These are phyloP conservation scores for Leucophenga varia DNA, from an alignment of 1,140 invertebrate genomes.

Conservation along the genomic window DNA sequence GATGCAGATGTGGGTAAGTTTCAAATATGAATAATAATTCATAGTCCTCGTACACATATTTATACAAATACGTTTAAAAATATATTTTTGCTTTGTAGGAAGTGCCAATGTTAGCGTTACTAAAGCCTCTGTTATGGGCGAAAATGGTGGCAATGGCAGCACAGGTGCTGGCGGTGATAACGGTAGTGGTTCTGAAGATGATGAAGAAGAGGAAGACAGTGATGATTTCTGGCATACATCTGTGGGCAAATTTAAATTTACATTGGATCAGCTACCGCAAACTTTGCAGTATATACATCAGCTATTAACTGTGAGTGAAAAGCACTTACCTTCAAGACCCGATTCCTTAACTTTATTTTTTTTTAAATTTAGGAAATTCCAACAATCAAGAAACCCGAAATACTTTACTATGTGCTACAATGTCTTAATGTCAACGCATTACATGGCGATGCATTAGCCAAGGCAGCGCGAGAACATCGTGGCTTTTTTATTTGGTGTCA, in stretches of 20 bases:
- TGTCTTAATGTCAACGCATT: conserved; percentile 90
- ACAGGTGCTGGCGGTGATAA: conserved; percentile 53
- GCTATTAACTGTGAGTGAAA: conserved; percentile 72
- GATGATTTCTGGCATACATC: conserved; percentile 89
- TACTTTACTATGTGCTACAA: conserved; percentile 89
- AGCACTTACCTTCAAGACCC: not conserved
- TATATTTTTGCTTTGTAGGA: conserved; percentile 11
- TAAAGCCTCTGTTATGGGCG: conserved; percentile 60
- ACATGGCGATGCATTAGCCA: conserved; percentile 89
- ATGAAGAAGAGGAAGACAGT: conserved; percentile 69
- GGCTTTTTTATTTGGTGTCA: conserved; percentile 98
- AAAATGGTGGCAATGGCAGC: conserved; percentile 44
- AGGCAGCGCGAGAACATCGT: conserved; percentile 84
- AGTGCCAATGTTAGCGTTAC: conserved; percentile 52
- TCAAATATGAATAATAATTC: too few relatives aligned
- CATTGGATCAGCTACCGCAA: conserved; percentile 87
- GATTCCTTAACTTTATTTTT: conserved; percentile 2
- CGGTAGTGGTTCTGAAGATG: conserved; percentile 66
- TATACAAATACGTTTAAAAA: not conserved
- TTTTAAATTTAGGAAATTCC: conserved; percentile 70
- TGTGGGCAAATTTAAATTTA: conserved; percentile 88
- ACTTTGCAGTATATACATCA: conserved; percentile 91
- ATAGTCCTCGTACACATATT: too few relatives aligned
- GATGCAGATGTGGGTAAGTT: conserved; percentile 79
- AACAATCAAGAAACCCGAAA: conserved; percentile 83